These are phyloP conservation scores for Psilopogon haemacephalus DNA, from an alignment of 2,113 vertebrate species.

Conservation along the genomic window DNA sequence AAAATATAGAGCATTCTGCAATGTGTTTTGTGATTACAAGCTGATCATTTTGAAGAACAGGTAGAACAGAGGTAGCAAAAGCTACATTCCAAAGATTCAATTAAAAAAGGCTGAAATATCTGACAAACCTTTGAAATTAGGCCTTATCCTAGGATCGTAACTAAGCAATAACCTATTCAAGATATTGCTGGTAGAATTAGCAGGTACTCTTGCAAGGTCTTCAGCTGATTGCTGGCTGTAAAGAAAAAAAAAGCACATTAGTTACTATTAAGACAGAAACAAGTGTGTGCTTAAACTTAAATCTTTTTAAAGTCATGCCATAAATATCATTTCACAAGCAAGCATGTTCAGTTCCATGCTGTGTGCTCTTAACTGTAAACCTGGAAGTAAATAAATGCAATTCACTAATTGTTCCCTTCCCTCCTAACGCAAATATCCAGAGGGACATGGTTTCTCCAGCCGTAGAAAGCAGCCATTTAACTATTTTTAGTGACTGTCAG, in stretches of 20 bases:
- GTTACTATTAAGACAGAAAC: not conserved
- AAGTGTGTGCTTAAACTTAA: not conserved
- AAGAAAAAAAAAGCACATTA: constrained; percentile 9
- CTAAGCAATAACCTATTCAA: constrained; percentile 91
- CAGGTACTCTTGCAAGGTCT: constrained; percentile 92
- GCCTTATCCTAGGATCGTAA: constrained; percentile 96
- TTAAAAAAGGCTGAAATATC: not conserved
- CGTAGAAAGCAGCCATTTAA: constrained; percentile 1
- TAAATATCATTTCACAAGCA: not conserved
- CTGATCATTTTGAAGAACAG: constrained; percentile 64
- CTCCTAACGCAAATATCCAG: not conserved
- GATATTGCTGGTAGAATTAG: constrained; percentile 95
- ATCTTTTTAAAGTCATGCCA: not conserved
- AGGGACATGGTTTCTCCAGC: not conserved
- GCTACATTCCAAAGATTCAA: not conserved
- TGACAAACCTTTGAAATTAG: constrained; percentile 96
- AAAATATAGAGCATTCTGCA: constrained; percentile 52
- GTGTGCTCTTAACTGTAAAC: not conserved
- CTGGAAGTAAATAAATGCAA: not conserved
- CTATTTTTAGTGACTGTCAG: constrained; percentile 51
- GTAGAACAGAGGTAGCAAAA: constrained; percentile 8
- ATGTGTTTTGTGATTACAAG: constrained; percentile 36
- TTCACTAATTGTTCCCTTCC: not conserved
- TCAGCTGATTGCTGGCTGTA: constrained; percentile 90
- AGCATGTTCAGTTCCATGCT: not conserved